A percentile compares a stretch with the other conserved stretches of the same genome.
Evolutionary conservation across 2,888 invertebrate species (phyloP).

Genomic region (Pristionchus japonicus): DNA sequence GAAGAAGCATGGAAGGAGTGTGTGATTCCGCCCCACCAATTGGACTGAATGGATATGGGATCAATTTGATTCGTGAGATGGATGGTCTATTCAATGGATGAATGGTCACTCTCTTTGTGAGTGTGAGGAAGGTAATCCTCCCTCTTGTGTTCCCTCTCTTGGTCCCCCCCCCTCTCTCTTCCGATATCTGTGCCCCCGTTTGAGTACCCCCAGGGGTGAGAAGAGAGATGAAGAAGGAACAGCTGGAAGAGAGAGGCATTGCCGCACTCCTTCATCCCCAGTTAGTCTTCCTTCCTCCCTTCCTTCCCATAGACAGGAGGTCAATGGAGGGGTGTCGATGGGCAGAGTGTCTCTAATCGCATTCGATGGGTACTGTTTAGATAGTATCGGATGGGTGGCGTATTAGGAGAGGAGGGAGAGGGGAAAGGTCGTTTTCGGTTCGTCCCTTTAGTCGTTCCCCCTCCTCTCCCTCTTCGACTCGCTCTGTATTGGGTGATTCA

Average conservation of each 20-base stretch:
- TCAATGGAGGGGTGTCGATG: not conserved
- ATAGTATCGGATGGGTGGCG: constrained; percentile 24
- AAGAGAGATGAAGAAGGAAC: not conserved
- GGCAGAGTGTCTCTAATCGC: not conserved
- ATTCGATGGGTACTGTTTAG: constrained; percentile 11
- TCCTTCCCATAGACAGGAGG: not conserved
- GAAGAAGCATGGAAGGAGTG: not conserved
- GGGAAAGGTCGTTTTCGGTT: constrained; percentile 26
- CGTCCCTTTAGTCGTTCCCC: not conserved
- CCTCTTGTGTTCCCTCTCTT: constrained; percentile 4
- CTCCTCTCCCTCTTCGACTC: not conserved
- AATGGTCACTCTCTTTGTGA: not conserved
- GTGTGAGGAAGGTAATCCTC: constrained; percentile 11
- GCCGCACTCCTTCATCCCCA: not conserved
- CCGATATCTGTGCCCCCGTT: not conserved
- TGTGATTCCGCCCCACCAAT: not conserved
- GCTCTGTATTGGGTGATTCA: constrained; percentile 7
- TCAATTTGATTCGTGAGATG: not conserved
- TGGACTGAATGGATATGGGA: not conserved
- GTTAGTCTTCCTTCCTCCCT: not conserved
- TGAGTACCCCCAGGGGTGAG: not conserved
- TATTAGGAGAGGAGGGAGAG: not conserved
- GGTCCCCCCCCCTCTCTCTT: not conserved
- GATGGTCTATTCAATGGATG: not conserved
- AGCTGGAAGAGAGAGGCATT: not conserved